Percentiles rank a stretch among this genome's conserved stretches.
phyloP scores from a whole-genome alignment of 2,113 vertebrate genomes.

The Dicaeum eximium region DNA sequence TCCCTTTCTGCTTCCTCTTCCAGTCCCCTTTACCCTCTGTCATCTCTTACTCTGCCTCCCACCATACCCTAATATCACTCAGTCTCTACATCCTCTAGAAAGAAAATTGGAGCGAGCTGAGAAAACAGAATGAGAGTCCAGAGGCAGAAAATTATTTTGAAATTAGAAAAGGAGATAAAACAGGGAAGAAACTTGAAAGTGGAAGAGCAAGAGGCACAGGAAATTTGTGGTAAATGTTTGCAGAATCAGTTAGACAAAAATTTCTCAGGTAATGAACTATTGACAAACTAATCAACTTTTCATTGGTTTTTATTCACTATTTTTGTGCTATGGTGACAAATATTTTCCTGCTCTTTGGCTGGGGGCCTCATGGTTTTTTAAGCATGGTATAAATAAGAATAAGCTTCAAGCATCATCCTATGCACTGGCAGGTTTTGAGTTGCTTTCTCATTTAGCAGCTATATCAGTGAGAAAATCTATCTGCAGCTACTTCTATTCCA shows the following conservation, averaged over 20 bases:
- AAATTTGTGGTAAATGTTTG: not conserved
- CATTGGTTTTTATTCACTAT: not conserved
- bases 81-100: not conserved
- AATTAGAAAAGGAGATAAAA: not conserved
- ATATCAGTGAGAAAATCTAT: not conserved
- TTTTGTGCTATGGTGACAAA: not conserved
- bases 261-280: not conserved
- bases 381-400: not conserved
- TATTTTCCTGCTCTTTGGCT: not conserved
- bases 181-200: not conserved
- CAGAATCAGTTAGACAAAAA: not conserved
- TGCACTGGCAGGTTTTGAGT: not conserved
- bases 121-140: not conserved
- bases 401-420: not conserved
- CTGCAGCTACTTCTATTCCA: not conserved
- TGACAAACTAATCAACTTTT: conserved; percentile 6
- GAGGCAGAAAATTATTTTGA: not conserved
- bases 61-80: not conserved
- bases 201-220: not conserved
- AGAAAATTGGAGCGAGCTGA: not conserved
- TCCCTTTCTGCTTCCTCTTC: not conserved
- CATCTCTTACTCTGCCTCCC: not conserved
- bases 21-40: not conserved
- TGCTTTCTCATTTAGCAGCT: not conserved
- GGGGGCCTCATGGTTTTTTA: not conserved